Conservation (phyloP, 2,888 invertebrate species). For the Uloborus plumipes region DNA sequence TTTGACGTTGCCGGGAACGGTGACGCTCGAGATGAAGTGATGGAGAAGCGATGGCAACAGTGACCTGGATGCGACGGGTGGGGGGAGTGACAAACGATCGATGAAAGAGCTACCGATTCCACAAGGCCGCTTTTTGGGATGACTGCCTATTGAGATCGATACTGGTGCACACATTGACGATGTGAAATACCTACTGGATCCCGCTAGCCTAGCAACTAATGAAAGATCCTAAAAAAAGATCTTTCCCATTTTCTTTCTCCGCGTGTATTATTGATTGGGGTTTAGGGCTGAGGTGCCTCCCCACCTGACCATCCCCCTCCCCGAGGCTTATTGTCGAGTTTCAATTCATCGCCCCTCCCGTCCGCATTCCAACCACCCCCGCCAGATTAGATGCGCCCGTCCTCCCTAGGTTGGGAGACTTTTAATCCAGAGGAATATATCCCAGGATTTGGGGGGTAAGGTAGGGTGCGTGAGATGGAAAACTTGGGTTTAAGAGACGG, state of each 20-base stretch:
- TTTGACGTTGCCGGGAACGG: conserved; percentile 20
- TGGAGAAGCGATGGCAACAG: conserved; percentile 58
- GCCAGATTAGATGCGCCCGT: conserved; percentile 25
- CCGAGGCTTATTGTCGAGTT: conserved; percentile 50
- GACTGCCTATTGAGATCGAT: conserved; percentile 50
- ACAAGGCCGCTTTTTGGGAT: conserved; percentile 34
- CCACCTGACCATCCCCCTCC: conserved; percentile 24
- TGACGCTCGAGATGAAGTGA: conserved; percentile 58
- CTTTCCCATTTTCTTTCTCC: conserved; percentile 27
- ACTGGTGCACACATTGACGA: conserved; percentile 5
- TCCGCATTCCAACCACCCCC: conserved; percentile 28
- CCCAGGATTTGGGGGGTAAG: conserved; percentile 8
- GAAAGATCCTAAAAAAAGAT: conserved; percentile 42
- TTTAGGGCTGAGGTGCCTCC: conserved; percentile 19
- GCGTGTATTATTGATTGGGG: conserved; percentile 41
- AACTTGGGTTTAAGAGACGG: conserved; percentile 4
- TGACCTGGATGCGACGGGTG: conserved; percentile 23
- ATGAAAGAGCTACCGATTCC: conserved; percentile 56
- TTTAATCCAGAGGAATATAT: conserved; percentile 37
- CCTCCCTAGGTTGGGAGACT: conserved; percentile 24
- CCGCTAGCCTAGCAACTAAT: conserved; percentile 27
- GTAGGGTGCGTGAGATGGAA: conserved; percentile 3
- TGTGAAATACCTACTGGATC: conserved; percentile 39
- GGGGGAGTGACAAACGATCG: conserved; percentile 39
- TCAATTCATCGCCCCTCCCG: conserved; percentile 32